Evolutionary conservation across 1,140 invertebrate genomes (phyloP).

Genomic region (Bathynomus jamesi): DNA sequence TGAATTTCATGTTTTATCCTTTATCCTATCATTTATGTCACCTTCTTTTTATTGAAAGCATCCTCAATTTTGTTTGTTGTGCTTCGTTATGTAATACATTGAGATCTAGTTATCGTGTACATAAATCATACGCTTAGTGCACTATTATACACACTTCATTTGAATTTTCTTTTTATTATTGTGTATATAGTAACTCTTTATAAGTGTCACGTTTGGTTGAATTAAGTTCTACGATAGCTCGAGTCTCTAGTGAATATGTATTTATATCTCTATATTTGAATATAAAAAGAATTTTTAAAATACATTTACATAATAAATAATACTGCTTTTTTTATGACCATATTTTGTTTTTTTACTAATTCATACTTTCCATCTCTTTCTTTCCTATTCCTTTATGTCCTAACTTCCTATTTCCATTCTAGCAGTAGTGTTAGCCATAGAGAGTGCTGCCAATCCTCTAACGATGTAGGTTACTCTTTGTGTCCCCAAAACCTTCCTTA

Average conservation of each 20-base stretch:
- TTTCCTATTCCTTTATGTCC: constrained; percentile 2
- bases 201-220: too few species aligned
- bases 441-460: not conserved
- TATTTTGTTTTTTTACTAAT: not conserved
- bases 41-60: too few species aligned
- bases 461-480: not conserved
- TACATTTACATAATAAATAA: not conserved
- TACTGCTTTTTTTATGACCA: not conserved
- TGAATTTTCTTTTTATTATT: not conserved
- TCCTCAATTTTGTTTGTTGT: too few species aligned
- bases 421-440: not conserved
- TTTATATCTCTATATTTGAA: not conserved
- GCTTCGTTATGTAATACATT: too few species aligned
- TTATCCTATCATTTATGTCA: too few species aligned
- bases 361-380: constrained; percentile 7
- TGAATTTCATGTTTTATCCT: too few species aligned
- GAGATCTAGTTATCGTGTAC: too few species aligned
- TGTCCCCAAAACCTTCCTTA: not conserved
- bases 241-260: not conserved
- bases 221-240: not conserved
- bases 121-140: too few species aligned
- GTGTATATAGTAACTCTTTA: too few species aligned
- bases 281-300: not conserved
- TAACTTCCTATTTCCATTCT: not conserved
- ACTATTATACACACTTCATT: not conserved